phyloP scores from a whole-genome alignment of 2,888 invertebrate species.

The Cryptocephalus primarius region DNA sequence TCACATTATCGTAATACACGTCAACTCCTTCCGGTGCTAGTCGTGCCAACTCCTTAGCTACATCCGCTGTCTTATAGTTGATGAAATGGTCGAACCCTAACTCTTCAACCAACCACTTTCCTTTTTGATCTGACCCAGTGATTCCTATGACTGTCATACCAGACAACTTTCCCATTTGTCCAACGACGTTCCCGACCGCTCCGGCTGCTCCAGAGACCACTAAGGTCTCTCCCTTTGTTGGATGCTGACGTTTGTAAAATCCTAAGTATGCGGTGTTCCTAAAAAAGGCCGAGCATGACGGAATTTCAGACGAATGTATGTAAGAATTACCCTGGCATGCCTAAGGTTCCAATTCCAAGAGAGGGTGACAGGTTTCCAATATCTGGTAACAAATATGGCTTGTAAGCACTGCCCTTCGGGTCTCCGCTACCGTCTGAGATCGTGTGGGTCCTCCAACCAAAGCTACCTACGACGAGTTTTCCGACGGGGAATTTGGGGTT shows the following conservation, averaged over 20 bases:
- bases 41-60: constrained; percentile 43
- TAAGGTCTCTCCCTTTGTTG: constrained; percentile 60
- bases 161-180: constrained; percentile 64
- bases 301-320: too few relatives aligned
- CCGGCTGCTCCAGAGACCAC: constrained; percentile 65
- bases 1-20: constrained; percentile 67
- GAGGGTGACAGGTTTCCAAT: constrained; percentile 42
- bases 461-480: constrained; percentile 46
- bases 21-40: constrained; percentile 57
- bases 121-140: constrained; percentile 58
- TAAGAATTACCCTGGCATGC: constrained; percentile 55
- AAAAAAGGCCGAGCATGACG: neutral
- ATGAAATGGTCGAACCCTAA: constrained; percentile 55
- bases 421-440: constrained; percentile 31
- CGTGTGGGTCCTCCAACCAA: constrained; percentile 58
- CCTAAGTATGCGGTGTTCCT: constrained; percentile 67
- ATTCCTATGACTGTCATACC: constrained; percentile 59
- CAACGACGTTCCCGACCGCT: constrained; percentile 64
- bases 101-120: constrained; percentile 50
- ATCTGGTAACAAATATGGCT: constrained; percentile 45
- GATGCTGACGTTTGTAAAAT: constrained; percentile 54
- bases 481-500: constrained; percentile 54
- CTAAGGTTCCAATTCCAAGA: constrained; percentile 51
- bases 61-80: constrained; percentile 55
- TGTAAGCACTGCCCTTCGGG: constrained; percentile 13